Percentiles rank a stretch among this genome's conserved stretches.
phyloP scores from a whole-genome alignment of 2,888 invertebrate species.

The Scotopteryx bipunctaria region DNA sequence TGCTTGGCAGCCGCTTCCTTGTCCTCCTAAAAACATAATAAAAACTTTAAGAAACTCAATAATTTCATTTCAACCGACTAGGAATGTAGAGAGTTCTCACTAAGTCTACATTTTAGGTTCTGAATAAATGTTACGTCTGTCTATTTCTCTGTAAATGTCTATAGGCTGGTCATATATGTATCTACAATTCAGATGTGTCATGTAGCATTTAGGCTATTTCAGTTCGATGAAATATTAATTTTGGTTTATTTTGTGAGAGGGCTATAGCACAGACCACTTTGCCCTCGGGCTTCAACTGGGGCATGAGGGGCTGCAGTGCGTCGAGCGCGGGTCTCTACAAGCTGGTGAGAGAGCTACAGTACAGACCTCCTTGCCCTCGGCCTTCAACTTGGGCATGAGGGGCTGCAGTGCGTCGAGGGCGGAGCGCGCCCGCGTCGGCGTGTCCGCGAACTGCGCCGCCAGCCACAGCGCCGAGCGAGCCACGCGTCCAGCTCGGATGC shows the following conservation, averaged over 20 bases:
- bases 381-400: constrained; percentile 46
- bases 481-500: constrained; percentile 95
- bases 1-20: constrained; percentile 42
- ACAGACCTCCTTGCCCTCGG: constrained; percentile 14
- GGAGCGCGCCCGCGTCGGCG: constrained; percentile 88
- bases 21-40: constrained; percentile 40
- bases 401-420: constrained; percentile 89
- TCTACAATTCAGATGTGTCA: no score
- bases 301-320: constrained; percentile 81
- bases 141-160: no score
- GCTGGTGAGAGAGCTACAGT: constrained; percentile 89
- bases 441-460: constrained; percentile 96
- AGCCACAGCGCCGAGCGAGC: constrained; percentile 98
- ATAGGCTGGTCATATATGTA: no score
- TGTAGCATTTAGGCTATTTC: no score
- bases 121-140: no score
- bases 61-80: no score
- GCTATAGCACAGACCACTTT: constrained; percentile 7
- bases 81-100: no score
- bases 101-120: no score
- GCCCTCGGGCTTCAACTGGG: constrained; percentile 24
- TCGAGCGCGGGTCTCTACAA: constrained; percentile 92
- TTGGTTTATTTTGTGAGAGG: no score
- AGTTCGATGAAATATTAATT: no score
- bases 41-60: no score